Base-by-base conservation (phyloP, 2,797 vertebrate species). In the Onychomys torridus region DNA sequence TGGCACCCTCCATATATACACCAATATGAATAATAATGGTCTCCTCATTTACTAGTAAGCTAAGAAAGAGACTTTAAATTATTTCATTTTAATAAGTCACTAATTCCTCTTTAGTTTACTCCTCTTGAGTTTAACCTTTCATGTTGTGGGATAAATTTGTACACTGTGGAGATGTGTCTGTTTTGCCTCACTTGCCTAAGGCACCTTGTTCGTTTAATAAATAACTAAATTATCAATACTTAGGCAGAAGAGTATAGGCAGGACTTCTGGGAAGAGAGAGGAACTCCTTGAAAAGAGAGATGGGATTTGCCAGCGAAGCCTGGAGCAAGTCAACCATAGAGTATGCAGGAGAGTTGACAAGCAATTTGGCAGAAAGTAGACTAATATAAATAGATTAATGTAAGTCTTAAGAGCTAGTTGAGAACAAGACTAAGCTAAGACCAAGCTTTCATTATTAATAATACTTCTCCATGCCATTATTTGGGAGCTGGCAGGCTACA, bases 301-400 rank as follows among this genome's bases (percentile, higher is more conserved):
- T 3, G 4, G 21, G 21, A 73, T 73, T 40, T 11, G 8, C 69
- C 9, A 73, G 9, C 0, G 0, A 37, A n/a, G 40, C 9, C 23
- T 7, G 19, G 8, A 73, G 19, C 21, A 11, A 73, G n/a, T 37
- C 9, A 71, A 19, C 4, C 17, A 10, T 40, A 73, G 4, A 23
- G n/a, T 40, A 73, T 25, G 9, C 0, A 69, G 34, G 4, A 40
- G 21, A 73, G 2, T 11, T 40, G 40, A 40, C 4, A 5, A 73
- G 21, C 21, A 10, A 73, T 2, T 9, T 40, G 37, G 29, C 29
- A 73, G 9, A 73, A 40, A 73, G 37, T 73, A 73, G 21, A 40
- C 23, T 25, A 73, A 73, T 40, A 25, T 40, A 40, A 73, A 73
- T 23, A 10, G 37, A 4, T 37, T 71, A 21, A 37, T 40, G 40